Evolutionary conservation across 37 sponge, comb jelly and placozoan genomes (phyloP), one percentile per base, ranked within the genome.

Genomic region (Oopsacas minuta): DNA sequence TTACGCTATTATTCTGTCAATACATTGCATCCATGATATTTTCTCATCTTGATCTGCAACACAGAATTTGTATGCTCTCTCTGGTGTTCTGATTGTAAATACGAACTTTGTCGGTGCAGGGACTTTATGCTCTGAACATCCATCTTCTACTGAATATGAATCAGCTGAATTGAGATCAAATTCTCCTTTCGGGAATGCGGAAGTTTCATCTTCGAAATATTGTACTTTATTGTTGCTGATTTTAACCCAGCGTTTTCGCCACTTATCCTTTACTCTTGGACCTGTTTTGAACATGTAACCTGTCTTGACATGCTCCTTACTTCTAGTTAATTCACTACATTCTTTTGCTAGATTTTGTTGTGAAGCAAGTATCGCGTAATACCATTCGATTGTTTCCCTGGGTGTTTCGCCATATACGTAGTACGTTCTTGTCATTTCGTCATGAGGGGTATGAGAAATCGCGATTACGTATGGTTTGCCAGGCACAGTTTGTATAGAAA

Each of bases 191-290:
- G 75, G 75, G 22, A 7, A n/a, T 20, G 75, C 22, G 75, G 75
- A 61, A 32, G 75, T 61, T 61, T 61, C 75, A 34, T 61, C 75
- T 61, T 61, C 75, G 75, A 61, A 61, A 61, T 61, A 61, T n/a
- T 20, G 75, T 12, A n/a, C 22, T 20, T n/a, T 61, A 3, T 34
- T 34, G 28, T 12, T 61, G 20, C 22, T 12, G 3, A 61, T 34
- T 12, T 10, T 61, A 7, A 61, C 20, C 75, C 75, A 61, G 5
- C 75, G 75, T 61, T 61, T 61, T 61, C 75, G 22, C 75, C 75
- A 61, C 28, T 61, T 61, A 3, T 12, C 75, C 75, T 61, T 61
- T 61, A 5, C 28, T n/a, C 30, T 12, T 10, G 75, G 28, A 3
- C 75, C 75, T 32, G 75, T 61, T 61, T 61, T 61, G 30, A 32